Base-by-base conservation (phyloP, 2,888 invertebrate genomes). In the Allolobophora icterica region DNA sequence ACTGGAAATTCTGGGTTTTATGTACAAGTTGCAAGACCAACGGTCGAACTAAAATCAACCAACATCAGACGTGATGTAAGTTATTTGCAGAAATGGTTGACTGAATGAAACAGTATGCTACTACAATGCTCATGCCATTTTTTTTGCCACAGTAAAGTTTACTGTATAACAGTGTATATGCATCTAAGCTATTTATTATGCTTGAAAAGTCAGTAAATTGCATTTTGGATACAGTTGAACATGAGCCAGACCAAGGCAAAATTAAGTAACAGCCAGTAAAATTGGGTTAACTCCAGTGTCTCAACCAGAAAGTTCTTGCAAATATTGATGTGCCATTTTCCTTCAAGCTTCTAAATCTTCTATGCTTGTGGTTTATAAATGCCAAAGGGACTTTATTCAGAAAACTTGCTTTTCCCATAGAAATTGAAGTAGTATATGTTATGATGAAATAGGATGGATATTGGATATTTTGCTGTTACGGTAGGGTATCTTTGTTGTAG, bases 381-480 rank as follows among this genome's bases (percentile, higher is more conserved):
- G 21, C 52, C 24, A 52, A 52, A n/a, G 71, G 71, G 24, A n/a
- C 52, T 21, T 52, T 24, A 52, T 52, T 52, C 21, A n/a, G 17
- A 71, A 30, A n/a, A 11, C 71, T 52, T 52, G 52, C 52, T 24
- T 17, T n/a, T n/a, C 71, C 3, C 24, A 71, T 30, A 11, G 71
- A 71, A 71, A n/a, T 71, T 71, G 71, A 71, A n/a, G 71, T n/a
- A n/a, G n/a, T 71, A n/a, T 30, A 71, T 71, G 71, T 71, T 71
- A 13, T 71, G n/a, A 71, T 71, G 30, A 71, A 52, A 71, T 71
- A 11, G 8, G 71, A 8, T 71, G n/a, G n/a, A n/a, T n/a, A n/a
- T n/a, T n/a, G n/a, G n/a, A n/a, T n/a, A n/a, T n/a, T n/a, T n/a
- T n/a, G n/a, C n/a, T n/a, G 71, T 71, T 71, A n/a, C n/a, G 5